phyloP scores from a whole-genome alignment of 2,888 invertebrate genomes.

The Drosophila vallismaia region DNA sequence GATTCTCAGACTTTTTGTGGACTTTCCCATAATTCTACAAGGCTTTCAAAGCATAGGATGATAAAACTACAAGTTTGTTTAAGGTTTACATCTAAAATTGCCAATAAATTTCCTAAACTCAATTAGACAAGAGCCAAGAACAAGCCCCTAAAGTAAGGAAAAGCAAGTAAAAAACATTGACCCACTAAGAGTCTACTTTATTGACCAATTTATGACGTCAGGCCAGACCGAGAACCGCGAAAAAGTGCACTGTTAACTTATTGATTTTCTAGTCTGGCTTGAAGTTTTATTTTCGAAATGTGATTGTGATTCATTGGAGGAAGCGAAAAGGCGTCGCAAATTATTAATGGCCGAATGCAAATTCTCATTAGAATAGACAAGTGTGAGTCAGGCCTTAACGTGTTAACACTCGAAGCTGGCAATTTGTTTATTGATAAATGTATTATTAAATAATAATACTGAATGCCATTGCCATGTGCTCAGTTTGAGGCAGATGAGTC shows the following conservation, averaged over 20 bases:
- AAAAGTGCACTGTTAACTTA: constrained; percentile 66
- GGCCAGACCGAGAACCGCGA: constrained; percentile 30
- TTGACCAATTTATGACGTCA: constrained; percentile 67
- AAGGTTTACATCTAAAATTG: background rate
- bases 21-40: constrained; percentile 9
- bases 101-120: constrained; percentile 56
- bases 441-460: constrained; percentile 10
- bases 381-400: constrained; percentile 53
- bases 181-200: constrained; percentile 55
- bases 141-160: constrained; percentile 34
- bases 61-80: background rate
- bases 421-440: constrained; percentile 28
- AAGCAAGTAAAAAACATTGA: constrained; percentile 64
- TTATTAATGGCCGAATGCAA: constrained; percentile 48
- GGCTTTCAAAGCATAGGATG: background rate
- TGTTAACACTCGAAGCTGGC: constrained; percentile 20
- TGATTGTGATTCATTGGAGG: constrained; percentile 50
- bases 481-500: constrained; percentile 30
- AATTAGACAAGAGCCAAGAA: constrained; percentile 49
- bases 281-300: constrained; percentile 23
- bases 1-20: background rate
- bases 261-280: constrained; percentile 57
- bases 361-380: constrained; percentile 49
- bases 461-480: constrained; percentile 25
- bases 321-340: constrained; percentile 15